Conservation (phyloP, 2,888 invertebrate genomes). For the Holacanthella duospinosa region DNA sequence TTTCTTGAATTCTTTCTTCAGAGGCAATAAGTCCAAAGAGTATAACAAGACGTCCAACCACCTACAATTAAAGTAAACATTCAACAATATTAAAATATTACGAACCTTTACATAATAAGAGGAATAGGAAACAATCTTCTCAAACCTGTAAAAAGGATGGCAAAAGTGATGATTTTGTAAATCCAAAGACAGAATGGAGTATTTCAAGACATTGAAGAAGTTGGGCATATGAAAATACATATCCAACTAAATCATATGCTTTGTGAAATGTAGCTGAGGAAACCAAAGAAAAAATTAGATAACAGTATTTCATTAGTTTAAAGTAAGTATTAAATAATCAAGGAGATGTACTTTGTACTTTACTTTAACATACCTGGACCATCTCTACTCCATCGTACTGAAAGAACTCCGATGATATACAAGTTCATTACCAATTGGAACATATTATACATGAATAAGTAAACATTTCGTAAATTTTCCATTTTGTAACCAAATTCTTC, state of each 20-base stretch:
- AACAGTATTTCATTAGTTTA: background rate
- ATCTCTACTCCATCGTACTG: constrained; percentile 61
- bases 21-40: constrained; percentile 72
- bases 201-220: constrained; percentile 74
- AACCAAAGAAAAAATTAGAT: constrained; percentile 10
- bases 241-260: constrained; percentile 63
- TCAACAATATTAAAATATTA: background rate
- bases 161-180: constrained; percentile 64
- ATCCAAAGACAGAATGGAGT: constrained; percentile 77
- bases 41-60: constrained; percentile 64
- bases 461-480: constrained; percentile 65
- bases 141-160: constrained; percentile 61
- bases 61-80: constrained; percentile 41
- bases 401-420: constrained; percentile 63
- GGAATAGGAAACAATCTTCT: background rate
- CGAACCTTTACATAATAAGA: background rate
- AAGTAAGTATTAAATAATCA: background rate
- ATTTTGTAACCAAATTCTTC: constrained; percentile 39
- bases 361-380: constrained; percentile 50
- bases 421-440: constrained; percentile 77
- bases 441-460: constrained; percentile 76
- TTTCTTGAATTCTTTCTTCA: constrained; percentile 74
- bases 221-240: constrained; percentile 69
- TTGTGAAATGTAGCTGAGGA: constrained; percentile 52
- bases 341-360: constrained; percentile 5